Conservation (phyloP, 2,888 invertebrate species). For the Toxonevra muliebris region DNA sequence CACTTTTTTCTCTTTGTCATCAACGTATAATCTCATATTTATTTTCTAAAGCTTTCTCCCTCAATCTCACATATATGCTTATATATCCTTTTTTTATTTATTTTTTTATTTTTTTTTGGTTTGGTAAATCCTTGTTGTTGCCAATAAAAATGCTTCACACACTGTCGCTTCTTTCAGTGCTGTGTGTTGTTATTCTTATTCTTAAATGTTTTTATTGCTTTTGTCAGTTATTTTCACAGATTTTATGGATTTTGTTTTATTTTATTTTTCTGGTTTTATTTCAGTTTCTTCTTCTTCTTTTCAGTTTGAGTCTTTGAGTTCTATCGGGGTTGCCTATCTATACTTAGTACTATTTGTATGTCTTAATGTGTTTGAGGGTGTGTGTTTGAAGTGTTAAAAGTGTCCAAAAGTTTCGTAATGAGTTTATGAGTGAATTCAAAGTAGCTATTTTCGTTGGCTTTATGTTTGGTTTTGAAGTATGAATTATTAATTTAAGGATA, state of each 20-base stretch:
- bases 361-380: not conserved
- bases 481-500: conserved; percentile 1
- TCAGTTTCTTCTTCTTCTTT: not conserved
- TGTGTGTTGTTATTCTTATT: conserved; percentile 1
- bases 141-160: conserved; percentile 14
- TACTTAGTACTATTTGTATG: not conserved
- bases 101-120: conserved; percentile 10
- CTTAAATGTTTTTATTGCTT: conserved; percentile 27
- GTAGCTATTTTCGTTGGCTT: not conserved
- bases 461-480: not conserved
- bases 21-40: too few relatives aligned
- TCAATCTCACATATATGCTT: not conserved
- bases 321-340: not conserved
- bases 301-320: too few relatives aligned
- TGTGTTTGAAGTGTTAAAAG: not conserved
- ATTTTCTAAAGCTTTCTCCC: too few relatives aligned
- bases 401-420: not conserved
- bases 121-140: conserved; percentile 26
- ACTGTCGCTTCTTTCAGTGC: conserved; percentile 4
- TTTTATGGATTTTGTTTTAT: conserved; percentile 28
- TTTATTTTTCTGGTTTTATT: conserved; percentile 19
- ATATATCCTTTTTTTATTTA: not conserved
- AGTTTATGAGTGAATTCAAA: conserved; percentile 5
- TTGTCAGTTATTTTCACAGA: conserved; percentile 26
- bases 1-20: too few relatives aligned